Percentiles rank a stretch among this genome's conserved stretches.
Conservation (phyloP, 2,888 invertebrate genomes). For the Leptogaster cylindrica region DNA sequence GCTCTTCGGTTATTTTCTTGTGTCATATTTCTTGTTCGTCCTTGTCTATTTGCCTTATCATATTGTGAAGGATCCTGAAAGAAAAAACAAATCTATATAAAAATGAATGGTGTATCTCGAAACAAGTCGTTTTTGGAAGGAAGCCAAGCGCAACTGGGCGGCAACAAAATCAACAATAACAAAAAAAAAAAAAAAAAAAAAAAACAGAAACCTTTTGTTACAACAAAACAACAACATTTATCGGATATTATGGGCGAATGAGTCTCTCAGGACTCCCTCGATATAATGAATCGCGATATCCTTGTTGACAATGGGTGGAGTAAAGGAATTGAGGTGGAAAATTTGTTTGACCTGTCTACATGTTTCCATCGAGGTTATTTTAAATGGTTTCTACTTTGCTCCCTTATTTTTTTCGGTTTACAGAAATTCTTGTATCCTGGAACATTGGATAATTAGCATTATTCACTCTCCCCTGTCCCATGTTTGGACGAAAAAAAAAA, state of each 20-base stretch:
- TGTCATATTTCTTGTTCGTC: slow-evolving; percentile 43
- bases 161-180: not conserved
- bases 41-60: slow-evolving; percentile 46
- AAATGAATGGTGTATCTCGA: not conserved
- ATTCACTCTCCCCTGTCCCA: too few species aligned
- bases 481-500: too few species aligned
- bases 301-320: slow-evolving; percentile 1
- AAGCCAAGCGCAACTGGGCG: slow-evolving; percentile 4
- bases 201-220: too few species aligned
- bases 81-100: slow-evolving; percentile 14
- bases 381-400: too few species aligned
- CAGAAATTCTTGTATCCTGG: too few species aligned
- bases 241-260: not conserved
- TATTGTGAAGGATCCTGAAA: too few species aligned
- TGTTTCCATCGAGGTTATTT: too few species aligned
- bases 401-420: too few species aligned
- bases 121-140: slow-evolving; percentile 13
- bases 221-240: too few species aligned
- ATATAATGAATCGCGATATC: slow-evolving; percentile 12
- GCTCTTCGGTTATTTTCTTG: slow-evolving; percentile 42
- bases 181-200: too few species aligned
- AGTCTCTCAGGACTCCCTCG: not conserved
- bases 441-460: too few species aligned
- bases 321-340: not conserved
- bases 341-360: too few species aligned